Evolutionary conservation across 2,888 invertebrate species (phyloP), one percentile per base, ranked within the genome.

Genomic region (Drosophila antonietae): DNA sequence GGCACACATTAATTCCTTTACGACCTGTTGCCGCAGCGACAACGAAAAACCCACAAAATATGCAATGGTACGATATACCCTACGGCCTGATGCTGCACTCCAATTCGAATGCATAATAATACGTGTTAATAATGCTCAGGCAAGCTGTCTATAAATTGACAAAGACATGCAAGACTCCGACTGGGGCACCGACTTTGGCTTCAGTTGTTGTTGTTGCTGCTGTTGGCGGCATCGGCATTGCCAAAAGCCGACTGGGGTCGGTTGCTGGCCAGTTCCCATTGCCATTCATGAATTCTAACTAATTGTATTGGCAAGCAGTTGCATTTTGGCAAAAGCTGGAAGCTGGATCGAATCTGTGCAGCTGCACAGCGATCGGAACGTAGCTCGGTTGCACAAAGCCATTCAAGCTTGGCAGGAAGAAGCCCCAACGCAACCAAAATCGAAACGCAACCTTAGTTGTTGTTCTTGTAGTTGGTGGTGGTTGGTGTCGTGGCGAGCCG

Each of bases 261-360:
- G 18, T 23, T 62, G 60, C 61, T 57, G 46, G 61, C 66, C 59
- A 73, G 52, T 60, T 68, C 63, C 46, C 68, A 67, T 67, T 81
- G 59, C 75, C 90, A 88, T 88, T 91, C 89, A 89, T 90, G 89
- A 87, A 90, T 90, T 90, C 90, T 90, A 91, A 90, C 91, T 90
- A 90, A 91, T 90, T 90, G 91, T 90, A 89, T 87, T 82, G 89
- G 78, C 82, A 64, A 81, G 82, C 87, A 88, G 86, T 86, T 84
- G 86, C 81, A 85, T 68, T 72, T 73, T 72, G 67, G 65, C 57
- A 51, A 52, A 56, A 62, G 31, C 44, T 77, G 87, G 84, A 73
- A 81, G 81, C 84, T 76, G 84, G 66, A 73, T 58, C 60, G 83
- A 86, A 86, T 88, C 88, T 86, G 89, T 83, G 88, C 91, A 91